Conservation (phyloP, 1,140 invertebrate species). For the Drosophila nigrodunni region DNA sequence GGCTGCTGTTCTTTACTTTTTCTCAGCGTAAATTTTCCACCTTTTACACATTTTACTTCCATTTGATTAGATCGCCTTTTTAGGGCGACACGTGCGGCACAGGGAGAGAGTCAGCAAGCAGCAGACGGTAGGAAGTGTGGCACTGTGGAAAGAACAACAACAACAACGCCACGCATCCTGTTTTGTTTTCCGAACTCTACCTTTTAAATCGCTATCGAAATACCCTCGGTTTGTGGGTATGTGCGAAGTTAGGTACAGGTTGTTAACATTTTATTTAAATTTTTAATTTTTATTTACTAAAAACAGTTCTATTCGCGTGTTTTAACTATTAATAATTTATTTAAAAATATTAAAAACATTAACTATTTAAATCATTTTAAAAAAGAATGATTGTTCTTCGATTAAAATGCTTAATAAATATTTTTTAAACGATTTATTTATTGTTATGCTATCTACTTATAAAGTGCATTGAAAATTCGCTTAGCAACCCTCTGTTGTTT, state of each 20-base stretch:
- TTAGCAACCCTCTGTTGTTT: too few relatives aligned
- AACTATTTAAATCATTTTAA: too few relatives aligned
- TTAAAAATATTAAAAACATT: too few relatives aligned
- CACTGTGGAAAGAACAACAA: constrained; percentile 11
- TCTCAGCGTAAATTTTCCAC: constrained; percentile 74
- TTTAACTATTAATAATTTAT: too few relatives aligned
- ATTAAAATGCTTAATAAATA: too few relatives aligned
- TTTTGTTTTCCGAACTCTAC: constrained; percentile 64
- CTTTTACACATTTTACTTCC: constrained; percentile 83
- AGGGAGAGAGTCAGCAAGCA: constrained; percentile 18
- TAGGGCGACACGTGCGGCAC: constrained; percentile 67
- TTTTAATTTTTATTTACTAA: too few relatives aligned
- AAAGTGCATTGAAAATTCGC: constrained; percentile 11
- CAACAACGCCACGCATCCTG: constrained; percentile 67
- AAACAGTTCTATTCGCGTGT: too few relatives aligned
- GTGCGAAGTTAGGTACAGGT: not conserved
- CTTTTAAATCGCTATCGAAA: constrained; percentile 1
- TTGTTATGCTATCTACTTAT: too few relatives aligned
- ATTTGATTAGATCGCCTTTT: constrained; percentile 81
- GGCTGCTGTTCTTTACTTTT: constrained; percentile 48
- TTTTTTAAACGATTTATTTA: too few relatives aligned
- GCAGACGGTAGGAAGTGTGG: constrained; percentile 16
- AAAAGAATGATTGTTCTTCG: too few relatives aligned
- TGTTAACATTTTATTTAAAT: not conserved
- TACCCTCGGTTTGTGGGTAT: constrained; percentile 8